Percentiles rank a stretch among this genome's conserved stretches.
These are phyloP conservation scores for Epinephelus awoara DNA, from an alignment of 2,797 vertebrate genomes.

Conservation along the genomic window DNA sequence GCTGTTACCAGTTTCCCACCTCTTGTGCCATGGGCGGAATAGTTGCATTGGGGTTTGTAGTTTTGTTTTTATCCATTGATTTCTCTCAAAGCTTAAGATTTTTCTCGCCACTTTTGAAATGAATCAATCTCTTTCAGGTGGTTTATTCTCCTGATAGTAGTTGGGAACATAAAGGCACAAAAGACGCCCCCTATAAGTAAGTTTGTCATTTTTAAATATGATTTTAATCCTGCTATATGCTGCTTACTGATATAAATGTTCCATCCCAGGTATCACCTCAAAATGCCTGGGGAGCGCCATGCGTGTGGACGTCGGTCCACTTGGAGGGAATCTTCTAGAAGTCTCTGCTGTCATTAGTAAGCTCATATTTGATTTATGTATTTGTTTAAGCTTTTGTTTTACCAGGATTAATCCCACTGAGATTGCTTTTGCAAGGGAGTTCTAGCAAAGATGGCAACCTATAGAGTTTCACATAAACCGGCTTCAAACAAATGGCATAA, in stretches of 20 bases:
- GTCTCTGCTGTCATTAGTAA: slow-evolving; percentile 70
- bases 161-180: slow-evolving; percentile 49
- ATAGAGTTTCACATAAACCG: too few species aligned
- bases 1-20: background rate
- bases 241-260: background rate
- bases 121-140: slow-evolving; percentile 63
- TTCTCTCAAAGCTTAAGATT: background rate
- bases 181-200: slow-evolving; percentile 54
- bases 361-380: background rate
- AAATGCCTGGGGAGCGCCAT: slow-evolving; percentile 79
- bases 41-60: slow-evolving; percentile 61
- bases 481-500: too few species aligned
- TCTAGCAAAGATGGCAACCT: too few species aligned
- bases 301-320: slow-evolving; percentile 66
- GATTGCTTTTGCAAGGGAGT: too few species aligned
- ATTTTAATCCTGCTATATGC: background rate
- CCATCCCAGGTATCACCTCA: slow-evolving; percentile 54
- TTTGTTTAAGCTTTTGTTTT: too few species aligned
- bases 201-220: background rate
- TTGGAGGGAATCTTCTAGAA: slow-evolving; percentile 68
- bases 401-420: too few species aligned
- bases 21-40: slow-evolving; percentile 61
- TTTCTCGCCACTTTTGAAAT: background rate
- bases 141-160: slow-evolving; percentile 54
- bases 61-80: background rate